Conservation (phyloP, 2,113 vertebrate genomes). For the Pelvicachromis taeniatus region DNA sequence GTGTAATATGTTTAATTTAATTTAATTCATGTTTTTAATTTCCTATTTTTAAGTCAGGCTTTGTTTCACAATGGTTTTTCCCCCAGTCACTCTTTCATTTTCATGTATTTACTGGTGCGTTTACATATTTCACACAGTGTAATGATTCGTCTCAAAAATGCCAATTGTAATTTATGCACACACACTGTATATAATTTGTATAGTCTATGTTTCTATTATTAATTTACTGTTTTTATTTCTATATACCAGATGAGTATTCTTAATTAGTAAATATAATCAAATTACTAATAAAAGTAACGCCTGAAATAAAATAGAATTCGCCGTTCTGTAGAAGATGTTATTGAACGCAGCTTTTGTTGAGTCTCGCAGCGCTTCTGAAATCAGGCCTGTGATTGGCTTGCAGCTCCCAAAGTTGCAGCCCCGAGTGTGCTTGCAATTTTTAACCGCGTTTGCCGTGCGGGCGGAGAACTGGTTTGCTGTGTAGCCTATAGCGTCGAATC, state of each 20-base stretch:
- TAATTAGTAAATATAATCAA: background rate
- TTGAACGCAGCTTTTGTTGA: slow-evolving; percentile 23
- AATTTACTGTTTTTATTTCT: background rate
- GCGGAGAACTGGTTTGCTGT: background rate
- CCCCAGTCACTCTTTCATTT: too few species aligned
- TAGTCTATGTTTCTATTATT: background rate
- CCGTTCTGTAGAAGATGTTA: background rate
- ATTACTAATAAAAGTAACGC: background rate
- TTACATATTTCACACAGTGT: too few species aligned
- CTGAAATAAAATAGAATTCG: background rate
- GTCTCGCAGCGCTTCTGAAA: background rate
- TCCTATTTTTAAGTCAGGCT: too few species aligned
- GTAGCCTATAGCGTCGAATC: fast-evolving
- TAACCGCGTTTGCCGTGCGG: fast-evolving
- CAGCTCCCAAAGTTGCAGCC: fast-evolving
- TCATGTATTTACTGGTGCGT: too few species aligned
- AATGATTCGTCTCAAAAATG: fast-evolving
- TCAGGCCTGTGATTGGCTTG: slow-evolving; percentile 15
- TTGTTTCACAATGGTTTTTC: too few species aligned
- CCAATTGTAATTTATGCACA: background rate
- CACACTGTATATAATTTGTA: background rate
- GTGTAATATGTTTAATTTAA: too few species aligned
- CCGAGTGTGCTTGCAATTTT: fast-evolving
- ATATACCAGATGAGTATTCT: fast-evolving
- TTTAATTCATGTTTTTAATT: too few species aligned